Percentiles rank a stretch among this genome's conserved stretches.
phyloP scores from a whole-genome alignment of 2,797 vertebrate species.

The Eulemur albifrons region DNA sequence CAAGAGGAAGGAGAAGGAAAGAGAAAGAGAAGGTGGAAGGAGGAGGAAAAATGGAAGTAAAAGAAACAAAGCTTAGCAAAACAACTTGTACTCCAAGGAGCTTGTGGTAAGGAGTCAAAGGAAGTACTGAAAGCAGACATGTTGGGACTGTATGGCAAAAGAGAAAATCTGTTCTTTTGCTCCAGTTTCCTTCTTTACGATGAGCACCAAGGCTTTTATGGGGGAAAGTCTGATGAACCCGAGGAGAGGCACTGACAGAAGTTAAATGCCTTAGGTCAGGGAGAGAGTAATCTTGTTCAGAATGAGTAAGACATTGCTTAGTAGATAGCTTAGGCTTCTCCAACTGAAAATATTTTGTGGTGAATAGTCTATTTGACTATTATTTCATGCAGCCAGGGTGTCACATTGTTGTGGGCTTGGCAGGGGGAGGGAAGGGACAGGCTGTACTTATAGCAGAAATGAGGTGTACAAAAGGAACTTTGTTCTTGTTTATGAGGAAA shows the following conservation, averaged over 20 bases:
- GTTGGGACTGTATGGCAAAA: background rate
- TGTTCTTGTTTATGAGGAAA: background rate
- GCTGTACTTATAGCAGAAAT: background rate
- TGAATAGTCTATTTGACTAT: background rate
- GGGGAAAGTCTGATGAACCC: background rate
- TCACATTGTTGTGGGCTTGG: background rate
- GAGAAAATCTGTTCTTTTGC: background rate
- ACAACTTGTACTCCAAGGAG: background rate
- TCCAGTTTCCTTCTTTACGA: background rate
- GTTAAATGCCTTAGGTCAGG: background rate
- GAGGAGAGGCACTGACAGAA: conserved; percentile 11
- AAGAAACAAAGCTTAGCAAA: background rate
- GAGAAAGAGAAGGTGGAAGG: too few relatives aligned
- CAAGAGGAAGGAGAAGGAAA: too few relatives aligned
- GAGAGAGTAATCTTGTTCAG: background rate
- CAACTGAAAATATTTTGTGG: background rate
- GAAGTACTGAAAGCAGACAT: background rate
- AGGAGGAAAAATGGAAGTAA: background rate
- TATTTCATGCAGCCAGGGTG: conserved; percentile 14
- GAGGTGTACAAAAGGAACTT: background rate
- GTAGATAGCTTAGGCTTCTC: background rate
- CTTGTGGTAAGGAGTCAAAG: background rate
- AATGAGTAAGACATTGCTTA: background rate
- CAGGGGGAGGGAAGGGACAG: background rate
- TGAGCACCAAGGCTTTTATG: background rate